Base-by-base conservation (phyloP, 2,888 invertebrate genomes). In the Drosophila villosipedis region DNA sequence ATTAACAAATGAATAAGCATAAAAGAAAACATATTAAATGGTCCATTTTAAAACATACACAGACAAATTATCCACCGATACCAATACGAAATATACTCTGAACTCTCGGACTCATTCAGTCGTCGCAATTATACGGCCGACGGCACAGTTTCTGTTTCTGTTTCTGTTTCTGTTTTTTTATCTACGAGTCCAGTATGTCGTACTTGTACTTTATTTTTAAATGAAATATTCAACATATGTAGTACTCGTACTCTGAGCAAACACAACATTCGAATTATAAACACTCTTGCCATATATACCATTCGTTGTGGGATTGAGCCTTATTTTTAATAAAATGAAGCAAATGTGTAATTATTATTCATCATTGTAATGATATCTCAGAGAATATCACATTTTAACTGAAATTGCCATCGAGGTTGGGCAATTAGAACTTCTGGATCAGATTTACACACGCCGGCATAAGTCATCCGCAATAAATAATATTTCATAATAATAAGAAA, bases 21-120 rank as follows among this genome's bases (percentile, higher is more conserved):
- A 49, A 63, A 60, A 53, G 31, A 62, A 73, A 65, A 72, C 76
- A 83, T 80, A 82, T 85, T 83, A 77, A 87, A 87, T 84, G 91
- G 87, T 87, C 87, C 87, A 87, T 87, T 87, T 89, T 28, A 57
- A 63, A 57, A 47, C 50, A 53, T 76, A 75, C 73, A 81, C 76
- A 89, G 59, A 82, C 87, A 86, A 85, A 89, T 85, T 86, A 87
- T 86, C 87, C 87, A 87, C 87, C 87, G 87, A 87, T 84, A 82
- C 68, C 63, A 73, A 83, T 82, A 78, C 75, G 69, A 58, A 76
- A 68, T 59, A 74, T 60, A 76, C 74, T 78, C 79, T 60, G 35
- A 63, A 39, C 41, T 43, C 58, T 41, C 57, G 31, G 28, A 58
- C 31, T 58, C 41, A 43, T 58, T 58, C 58, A 31, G 58, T 59